Evolutionary conservation across 2,797 vertebrate species (phyloP), one percentile per base, ranked within the genome.

Genomic region (Serranus cabrilla): DNA sequence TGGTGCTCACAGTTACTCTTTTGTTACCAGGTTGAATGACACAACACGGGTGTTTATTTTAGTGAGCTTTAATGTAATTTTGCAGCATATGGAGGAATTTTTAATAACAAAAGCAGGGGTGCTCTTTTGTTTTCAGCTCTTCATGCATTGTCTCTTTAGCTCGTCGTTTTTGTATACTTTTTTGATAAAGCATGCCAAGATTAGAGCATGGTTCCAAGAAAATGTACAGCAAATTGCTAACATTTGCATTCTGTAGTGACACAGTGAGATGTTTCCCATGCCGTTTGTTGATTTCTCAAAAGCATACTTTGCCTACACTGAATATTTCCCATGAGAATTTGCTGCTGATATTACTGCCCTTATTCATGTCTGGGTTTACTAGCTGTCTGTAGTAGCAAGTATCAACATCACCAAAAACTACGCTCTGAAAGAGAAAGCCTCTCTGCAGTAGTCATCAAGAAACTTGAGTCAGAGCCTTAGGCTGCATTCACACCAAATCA

Each of bases 101-200:
- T 61, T 6, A n/a, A 74, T 16, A 55, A 58, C 68, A 59, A 55
- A 81, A 47, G 57, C 6, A 31, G 56, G 54, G 27, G 10, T 21
- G 17, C 56, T 58, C 69, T 51, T 75, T 74, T 80, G 55, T 71
- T 70, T 70, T 71, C 61, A 34, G 54, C 27, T 74, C 39, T 49
- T 59, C 8, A 12, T 50, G 20, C 61, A 34, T 71, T 50, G 37
- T 58, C 34, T 50, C n/a, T 61, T 67, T 49, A 47, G 45, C 20
- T 63, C n/a, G 7, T 64, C 27, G 49, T 68, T 68, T 14, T 55
- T 27, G 60, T 50, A 47, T 43, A 77, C 54, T 37, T 45, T 70
- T 74, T 56, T 70, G 25, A 42, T 61, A 18, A 42, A 23, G 2
- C 57, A 51, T 42, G 55, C 59, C 31, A 60, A 23, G 52, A 79